Evolutionary conservation across 2,113 vertebrate species (phyloP).

Genomic region (Salvelinus alpinus): DNA sequence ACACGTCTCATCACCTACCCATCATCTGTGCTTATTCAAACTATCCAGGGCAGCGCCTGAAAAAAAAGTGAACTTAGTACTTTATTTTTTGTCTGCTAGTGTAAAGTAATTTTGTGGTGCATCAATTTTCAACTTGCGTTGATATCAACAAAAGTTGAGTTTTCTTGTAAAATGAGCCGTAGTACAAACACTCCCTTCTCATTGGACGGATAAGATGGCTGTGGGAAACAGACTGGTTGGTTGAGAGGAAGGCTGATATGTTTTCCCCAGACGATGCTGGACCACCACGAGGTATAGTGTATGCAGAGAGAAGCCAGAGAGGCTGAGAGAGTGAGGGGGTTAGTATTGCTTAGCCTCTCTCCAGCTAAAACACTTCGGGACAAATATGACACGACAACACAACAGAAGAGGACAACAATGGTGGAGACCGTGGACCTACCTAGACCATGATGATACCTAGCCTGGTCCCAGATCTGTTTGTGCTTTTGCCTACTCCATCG

Average conservation of each 20-base stretch:
- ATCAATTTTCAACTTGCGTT: constrained; percentile 27
- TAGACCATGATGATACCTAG: not conserved
- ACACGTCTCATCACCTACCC: constrained; percentile 30
- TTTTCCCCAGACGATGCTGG: constrained; percentile 56
- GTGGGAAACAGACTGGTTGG: constrained; percentile 33
- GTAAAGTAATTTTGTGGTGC: not conserved
- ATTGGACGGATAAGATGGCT: constrained; percentile 9
- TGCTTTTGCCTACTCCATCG: too few relatives aligned
- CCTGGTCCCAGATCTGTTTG: too few relatives aligned
- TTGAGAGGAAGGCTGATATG: constrained; percentile 69
- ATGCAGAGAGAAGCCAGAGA: constrained; percentile 36
- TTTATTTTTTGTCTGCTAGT: constrained; percentile 11
- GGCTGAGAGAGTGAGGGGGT: constrained; percentile 49
- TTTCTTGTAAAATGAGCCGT: not conserved
- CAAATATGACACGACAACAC: constrained; percentile 1
- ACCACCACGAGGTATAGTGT: constrained; percentile 62
- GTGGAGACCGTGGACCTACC: constrained; percentile 31
- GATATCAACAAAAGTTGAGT: constrained; percentile 22
- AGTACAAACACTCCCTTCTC: not conserved
- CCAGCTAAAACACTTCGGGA: constrained; percentile 41
- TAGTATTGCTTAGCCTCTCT: constrained; percentile 75
- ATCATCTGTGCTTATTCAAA: constrained; percentile 47
- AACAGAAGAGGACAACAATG: constrained; percentile 29
- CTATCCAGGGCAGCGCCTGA: constrained; percentile 51
- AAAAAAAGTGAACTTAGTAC: constrained; percentile 37